Percentiles rank a stretch among this genome's conserved stretches.
Evolutionary conservation across 2,113 vertebrate species (phyloP).

Genomic region (Melanotaenia duboulayi): DNA sequence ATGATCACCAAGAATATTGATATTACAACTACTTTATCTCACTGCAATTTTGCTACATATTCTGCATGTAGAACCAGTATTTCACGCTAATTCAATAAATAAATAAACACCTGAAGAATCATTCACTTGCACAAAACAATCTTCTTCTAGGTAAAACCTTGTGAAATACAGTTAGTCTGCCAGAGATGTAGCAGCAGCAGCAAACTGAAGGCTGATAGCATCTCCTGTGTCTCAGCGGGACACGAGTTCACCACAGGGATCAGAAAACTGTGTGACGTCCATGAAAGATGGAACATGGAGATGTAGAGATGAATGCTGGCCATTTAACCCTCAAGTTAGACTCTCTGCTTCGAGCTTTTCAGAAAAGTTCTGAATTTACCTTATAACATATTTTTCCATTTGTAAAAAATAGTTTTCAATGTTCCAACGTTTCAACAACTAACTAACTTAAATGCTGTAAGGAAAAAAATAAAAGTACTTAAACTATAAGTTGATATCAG

Average conservation of each 20-base stretch:
- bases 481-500: neutral
- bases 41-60: no score
- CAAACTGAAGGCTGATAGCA: slow-evolving; percentile 30
- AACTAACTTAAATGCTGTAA: neutral
- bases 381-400: neutral
- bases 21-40: neutral
- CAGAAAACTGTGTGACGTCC: slow-evolving; percentile 41
- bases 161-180: neutral
- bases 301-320: slow-evolving; percentile 35
- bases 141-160: slow-evolving; percentile 5
- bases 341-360: slow-evolving; percentile 4
- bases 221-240: slow-evolving; percentile 36
- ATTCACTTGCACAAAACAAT: slow-evolving; percentile 15
- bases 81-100: neutral
- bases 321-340: slow-evolving; percentile 39
- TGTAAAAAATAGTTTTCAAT: neutral
- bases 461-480: no score
- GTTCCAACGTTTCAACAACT: neutral
- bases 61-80: no score
- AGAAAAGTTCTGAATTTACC: neutral
- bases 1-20: slow-evolving; percentile 11
- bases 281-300: slow-evolving; percentile 39
- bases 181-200: slow-evolving; percentile 26
- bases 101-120: neutral
- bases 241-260: slow-evolving; percentile 45